phyloP scores from a whole-genome alignment of 2,113 vertebrate species.

The Nanger granti region DNA sequence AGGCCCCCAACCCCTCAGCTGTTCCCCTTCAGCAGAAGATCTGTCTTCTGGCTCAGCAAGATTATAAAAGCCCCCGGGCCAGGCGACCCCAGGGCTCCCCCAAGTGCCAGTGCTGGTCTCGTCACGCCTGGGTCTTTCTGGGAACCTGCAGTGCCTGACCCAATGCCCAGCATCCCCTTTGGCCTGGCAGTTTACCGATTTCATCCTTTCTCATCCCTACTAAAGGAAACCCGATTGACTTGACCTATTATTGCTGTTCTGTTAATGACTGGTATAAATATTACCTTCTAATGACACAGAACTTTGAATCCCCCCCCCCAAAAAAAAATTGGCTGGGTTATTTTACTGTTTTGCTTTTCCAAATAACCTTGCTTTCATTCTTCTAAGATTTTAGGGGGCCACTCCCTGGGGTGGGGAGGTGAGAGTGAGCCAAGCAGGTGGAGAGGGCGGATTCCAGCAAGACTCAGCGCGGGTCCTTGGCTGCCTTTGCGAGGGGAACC shows the following conservation, averaged over 20 bases:
- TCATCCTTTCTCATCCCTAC: not conserved
- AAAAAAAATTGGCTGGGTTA: not conserved
- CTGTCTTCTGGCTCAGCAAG: not conserved
- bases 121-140: not conserved
- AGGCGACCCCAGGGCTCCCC: not conserved
- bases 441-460: not conserved
- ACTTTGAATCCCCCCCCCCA: not conserved
- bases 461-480: too few relatives aligned
- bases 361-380: not conserved
- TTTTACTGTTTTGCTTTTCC: not conserved
- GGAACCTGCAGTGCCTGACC: rapidly evolving
- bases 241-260: not conserved
- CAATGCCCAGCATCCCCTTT: not conserved
- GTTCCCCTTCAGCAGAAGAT: too few relatives aligned
- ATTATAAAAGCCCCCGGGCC: not conserved
- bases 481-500: not conserved
- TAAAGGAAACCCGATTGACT: not conserved
- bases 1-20: too few relatives aligned
- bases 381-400: not conserved
- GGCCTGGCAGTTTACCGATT: not conserved
- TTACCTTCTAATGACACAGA: not conserved
- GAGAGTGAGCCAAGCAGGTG: rapidly evolving
- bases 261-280: not conserved
- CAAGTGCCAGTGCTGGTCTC: rapidly evolving
- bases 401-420: not conserved